phyloP scores from a whole-genome alignment of 2,888 invertebrate species.

The Monochamus alternatus region DNA sequence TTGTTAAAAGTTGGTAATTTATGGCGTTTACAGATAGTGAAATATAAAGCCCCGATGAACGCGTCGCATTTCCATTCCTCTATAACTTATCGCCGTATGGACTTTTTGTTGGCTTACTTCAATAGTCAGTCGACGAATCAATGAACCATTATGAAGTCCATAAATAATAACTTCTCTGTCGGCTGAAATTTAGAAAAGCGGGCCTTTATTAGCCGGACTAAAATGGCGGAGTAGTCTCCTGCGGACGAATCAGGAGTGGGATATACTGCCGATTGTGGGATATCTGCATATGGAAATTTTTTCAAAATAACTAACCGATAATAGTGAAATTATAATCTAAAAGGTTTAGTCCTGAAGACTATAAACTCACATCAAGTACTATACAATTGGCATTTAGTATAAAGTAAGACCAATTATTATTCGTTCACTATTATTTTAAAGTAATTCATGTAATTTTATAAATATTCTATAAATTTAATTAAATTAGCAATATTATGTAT shows the following conservation, averaged over 20 bases:
- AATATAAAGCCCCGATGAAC: slow-evolving; percentile 62
- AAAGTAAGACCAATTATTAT: too few species aligned
- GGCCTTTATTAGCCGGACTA: background rate
- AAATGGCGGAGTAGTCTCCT: slow-evolving; percentile 8
- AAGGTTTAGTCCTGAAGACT: too few species aligned
- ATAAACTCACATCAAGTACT: too few species aligned
- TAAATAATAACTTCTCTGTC: slow-evolving; percentile 38
- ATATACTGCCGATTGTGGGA: background rate
- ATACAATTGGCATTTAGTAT: too few species aligned
- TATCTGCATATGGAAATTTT: too few species aligned
- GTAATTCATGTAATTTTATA: too few species aligned
- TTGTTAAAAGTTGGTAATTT: slow-evolving; percentile 65
- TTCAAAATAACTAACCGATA: too few species aligned
- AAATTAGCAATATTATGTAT: too few species aligned
- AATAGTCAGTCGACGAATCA: slow-evolving; percentile 65
- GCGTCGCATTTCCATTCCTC: slow-evolving; percentile 60
- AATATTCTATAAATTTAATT: too few species aligned
- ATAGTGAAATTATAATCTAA: too few species aligned
- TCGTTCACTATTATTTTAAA: too few species aligned
- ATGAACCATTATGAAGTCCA: slow-evolving; percentile 39
- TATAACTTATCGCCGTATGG: slow-evolving; percentile 60
- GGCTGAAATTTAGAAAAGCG: slow-evolving; percentile 29
- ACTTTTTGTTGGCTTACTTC: slow-evolving; percentile 67
- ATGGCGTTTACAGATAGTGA: slow-evolving; percentile 59
- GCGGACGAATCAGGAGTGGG: background rate